Evolutionary conservation across 35 echinoderm and acorn worm species (phyloP).

Genomic region (Apostichopus californicus): DNA sequence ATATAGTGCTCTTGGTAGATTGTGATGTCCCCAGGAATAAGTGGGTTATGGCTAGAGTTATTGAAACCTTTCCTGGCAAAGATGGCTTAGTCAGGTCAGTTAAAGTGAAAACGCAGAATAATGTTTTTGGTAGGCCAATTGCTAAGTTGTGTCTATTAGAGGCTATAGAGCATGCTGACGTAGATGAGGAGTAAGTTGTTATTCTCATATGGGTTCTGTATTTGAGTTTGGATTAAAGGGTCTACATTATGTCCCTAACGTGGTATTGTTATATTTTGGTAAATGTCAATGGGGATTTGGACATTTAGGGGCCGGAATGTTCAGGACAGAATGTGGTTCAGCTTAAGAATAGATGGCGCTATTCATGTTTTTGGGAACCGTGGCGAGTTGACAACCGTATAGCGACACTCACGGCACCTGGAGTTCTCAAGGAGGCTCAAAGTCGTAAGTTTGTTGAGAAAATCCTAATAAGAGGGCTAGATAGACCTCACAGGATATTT

Average conservation of each 20-base stretch:
- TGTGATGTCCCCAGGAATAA: constrained; percentile 52
- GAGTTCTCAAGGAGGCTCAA: too few relatives aligned
- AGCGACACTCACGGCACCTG: too few relatives aligned
- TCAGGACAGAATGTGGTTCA: neutral
- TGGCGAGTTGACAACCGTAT: too few relatives aligned
- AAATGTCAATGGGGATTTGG: neutral
- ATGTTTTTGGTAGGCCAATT: constrained; percentile 64
- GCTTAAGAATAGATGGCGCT: too few relatives aligned
- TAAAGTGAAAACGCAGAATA: constrained; percentile 51
- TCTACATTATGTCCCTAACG: neutral
- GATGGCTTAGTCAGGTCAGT: constrained; percentile 53
- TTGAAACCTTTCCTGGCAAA: constrained; percentile 55
- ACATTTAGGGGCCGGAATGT: constrained; percentile 34
- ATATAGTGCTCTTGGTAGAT: constrained; percentile 64
- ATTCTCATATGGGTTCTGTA: neutral
- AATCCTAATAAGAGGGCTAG: too few relatives aligned
- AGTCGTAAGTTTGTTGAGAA: too few relatives aligned
- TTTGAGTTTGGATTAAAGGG: neutral
- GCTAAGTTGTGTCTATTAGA: constrained; percentile 73
- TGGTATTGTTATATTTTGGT: neutral
- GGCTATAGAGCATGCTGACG: constrained; percentile 17
- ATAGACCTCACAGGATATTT: too few relatives aligned
- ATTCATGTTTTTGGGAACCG: too few relatives aligned
- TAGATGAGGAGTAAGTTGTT: neutral
- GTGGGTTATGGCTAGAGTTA: constrained; percentile 57